Conservation (phyloP, 2,797 vertebrate species). For the Myotis pilosus region DNA sequence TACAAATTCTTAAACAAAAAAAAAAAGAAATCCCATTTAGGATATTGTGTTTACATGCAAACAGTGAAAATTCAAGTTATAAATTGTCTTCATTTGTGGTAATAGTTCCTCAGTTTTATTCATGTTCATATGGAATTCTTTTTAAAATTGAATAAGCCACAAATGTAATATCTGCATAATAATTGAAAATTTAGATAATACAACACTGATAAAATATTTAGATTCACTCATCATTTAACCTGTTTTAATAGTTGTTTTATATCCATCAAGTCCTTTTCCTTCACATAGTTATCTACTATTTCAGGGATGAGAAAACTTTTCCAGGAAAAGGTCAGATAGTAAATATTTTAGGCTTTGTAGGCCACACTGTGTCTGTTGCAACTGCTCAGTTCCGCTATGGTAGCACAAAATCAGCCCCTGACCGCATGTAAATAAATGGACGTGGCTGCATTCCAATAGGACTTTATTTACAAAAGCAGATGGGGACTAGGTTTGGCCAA, state of each 20-base stretch:
- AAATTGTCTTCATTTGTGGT: neutral
- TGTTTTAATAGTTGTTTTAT: neutral
- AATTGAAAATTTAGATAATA: neutral
- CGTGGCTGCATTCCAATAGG: neutral
- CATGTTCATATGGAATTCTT: neutral
- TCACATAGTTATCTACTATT: neutral
- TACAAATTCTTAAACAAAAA: neutral
- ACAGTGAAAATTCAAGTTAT: neutral
- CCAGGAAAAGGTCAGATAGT: neutral
- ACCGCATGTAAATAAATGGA: neutral
- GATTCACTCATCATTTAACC: neutral
- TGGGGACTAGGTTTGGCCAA: neutral
- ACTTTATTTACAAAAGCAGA: slow-evolving; percentile 7
- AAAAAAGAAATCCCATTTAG: neutral
- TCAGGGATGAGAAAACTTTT: neutral
- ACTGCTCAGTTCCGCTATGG: neutral
- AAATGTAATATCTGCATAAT: neutral
- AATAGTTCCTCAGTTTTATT: neutral
- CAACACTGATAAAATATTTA: neutral
- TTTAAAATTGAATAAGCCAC: neutral
- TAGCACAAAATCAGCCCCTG: neutral
- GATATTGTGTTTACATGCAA: neutral
- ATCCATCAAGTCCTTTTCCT: neutral
- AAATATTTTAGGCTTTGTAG: neutral
- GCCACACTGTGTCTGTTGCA: neutral